Evolutionary conservation across 1,140 invertebrate genomes (phyloP).

Genomic region (Drosophila sp.): DNA sequence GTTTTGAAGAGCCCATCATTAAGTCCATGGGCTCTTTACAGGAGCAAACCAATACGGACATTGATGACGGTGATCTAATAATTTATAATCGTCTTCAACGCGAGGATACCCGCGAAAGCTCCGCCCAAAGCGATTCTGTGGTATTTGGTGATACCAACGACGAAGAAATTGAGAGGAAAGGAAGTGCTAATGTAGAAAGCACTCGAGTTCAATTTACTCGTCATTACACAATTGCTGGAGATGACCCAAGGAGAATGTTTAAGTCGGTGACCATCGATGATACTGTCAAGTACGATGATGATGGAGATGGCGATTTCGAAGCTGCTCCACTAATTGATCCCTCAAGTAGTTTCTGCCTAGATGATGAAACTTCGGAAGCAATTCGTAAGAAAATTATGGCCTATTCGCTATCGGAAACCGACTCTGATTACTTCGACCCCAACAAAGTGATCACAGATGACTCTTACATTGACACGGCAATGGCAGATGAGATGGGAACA

Average conservation of each 20-base stretch:
- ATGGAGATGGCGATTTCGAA: slow-evolving; percentile 18
- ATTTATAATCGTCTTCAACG: slow-evolving; percentile 55
- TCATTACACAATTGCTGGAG: slow-evolving; percentile 69
- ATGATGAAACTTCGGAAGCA: slow-evolving; percentile 74
- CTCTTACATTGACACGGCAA: slow-evolving; percentile 72
- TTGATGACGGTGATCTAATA: slow-evolving; percentile 64
- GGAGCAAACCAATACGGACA: slow-evolving; percentile 51
- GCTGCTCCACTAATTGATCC: slow-evolving; percentile 23
- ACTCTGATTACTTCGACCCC: slow-evolving; percentile 69
- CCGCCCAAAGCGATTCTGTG: slow-evolving; percentile 67
- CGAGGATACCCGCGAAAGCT: slow-evolving; percentile 69
- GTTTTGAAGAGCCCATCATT: slow-evolving; percentile 59
- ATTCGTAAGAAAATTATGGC: slow-evolving; percentile 80
- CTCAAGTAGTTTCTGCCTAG: slow-evolving; percentile 61
- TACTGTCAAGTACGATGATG: slow-evolving; percentile 38
- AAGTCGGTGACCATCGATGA: slow-evolving; percentile 62
- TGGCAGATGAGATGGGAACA: slow-evolving; percentile 67
- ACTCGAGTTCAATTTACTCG: slow-evolving; percentile 47
- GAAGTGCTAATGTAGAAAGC: slow-evolving; percentile 22
- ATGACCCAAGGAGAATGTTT: slow-evolving; percentile 60
- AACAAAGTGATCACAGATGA: slow-evolving; percentile 50
- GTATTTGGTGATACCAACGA: slow-evolving; percentile 47
- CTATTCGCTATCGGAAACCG: slow-evolving; percentile 75
- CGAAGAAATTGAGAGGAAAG: slow-evolving; percentile 19
- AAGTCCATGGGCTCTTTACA: slow-evolving; percentile 51